Conservation (phyloP, 2,113 vertebrate genomes). For the Rutilus rutilus region DNA sequence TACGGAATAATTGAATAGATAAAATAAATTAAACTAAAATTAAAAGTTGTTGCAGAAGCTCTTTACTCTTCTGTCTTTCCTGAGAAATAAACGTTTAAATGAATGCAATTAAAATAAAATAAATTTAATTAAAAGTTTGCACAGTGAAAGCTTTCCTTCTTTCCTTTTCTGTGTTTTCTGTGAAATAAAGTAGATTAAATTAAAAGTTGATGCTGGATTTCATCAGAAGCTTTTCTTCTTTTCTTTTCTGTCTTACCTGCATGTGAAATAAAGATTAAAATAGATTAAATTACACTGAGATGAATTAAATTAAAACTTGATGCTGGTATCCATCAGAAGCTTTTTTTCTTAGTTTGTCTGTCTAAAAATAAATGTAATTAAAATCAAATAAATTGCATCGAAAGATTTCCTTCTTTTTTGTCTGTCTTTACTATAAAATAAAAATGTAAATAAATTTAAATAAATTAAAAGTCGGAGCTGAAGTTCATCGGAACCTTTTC, state of each 20-base stretch:
- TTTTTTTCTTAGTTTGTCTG: too few species aligned
- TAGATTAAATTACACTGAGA: background rate
- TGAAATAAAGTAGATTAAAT: background rate
- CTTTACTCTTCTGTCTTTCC: background rate
- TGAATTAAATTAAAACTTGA: background rate
- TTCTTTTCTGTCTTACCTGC: background rate
- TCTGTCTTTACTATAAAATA: too few species aligned
- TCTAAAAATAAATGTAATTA: too few species aligned
- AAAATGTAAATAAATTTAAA: background rate
- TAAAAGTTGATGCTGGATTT: background rate
- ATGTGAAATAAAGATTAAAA: background rate
- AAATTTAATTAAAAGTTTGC: background rate
- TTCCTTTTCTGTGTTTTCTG: background rate
- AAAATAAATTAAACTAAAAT: background rate
- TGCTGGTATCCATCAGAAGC: background rate
- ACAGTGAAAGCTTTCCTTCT: too few species aligned
- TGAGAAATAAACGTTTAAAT: background rate
- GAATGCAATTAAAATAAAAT: background rate
- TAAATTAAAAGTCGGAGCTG: background rate
- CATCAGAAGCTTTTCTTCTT: background rate
- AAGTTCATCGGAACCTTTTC: background rate
- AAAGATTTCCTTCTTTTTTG: too few species aligned
- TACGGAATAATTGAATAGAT: slow-evolving; percentile 8
- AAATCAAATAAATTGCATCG: background rate
- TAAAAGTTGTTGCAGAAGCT: background rate